Evolutionary conservation across 2,797 vertebrate genomes (phyloP).

Genomic region (Pseudochirops corinnae): DNA sequence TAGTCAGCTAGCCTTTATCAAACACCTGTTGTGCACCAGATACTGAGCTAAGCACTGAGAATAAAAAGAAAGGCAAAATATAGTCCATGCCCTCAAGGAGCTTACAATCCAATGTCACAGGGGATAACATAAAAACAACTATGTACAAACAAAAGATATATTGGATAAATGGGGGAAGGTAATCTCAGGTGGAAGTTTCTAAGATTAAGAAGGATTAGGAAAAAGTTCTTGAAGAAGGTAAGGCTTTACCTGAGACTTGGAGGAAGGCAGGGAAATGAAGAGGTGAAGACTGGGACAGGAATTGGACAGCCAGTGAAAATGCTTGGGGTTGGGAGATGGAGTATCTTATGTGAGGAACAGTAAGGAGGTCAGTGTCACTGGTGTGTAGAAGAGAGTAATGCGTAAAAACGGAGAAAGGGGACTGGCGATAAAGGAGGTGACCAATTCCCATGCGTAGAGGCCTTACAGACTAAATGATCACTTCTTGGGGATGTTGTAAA

Average conservation of each 20-base stretch:
- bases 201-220: background rate
- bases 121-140: background rate
- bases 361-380: background rate
- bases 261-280: background rate
- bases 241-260: background rate
- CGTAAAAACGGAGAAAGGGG: background rate
- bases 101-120: background rate
- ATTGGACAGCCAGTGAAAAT: background rate
- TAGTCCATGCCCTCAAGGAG: background rate
- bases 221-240: background rate
- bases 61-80: background rate
- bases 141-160: background rate
- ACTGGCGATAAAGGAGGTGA: background rate
- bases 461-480: background rate
- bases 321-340: background rate
- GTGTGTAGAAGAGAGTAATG: background rate
- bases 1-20: background rate
- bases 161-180: background rate
- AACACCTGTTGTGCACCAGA: background rate
- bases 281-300: background rate
- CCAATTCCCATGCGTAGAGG: background rate
- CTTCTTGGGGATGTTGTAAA: background rate
- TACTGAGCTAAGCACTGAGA: background rate
- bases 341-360: background rate
- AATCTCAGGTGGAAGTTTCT: background rate